These are phyloP conservation scores for Brachirus orientalis DNA, from an alignment of 2,113 vertebrate species.

Conservation along the genomic window DNA sequence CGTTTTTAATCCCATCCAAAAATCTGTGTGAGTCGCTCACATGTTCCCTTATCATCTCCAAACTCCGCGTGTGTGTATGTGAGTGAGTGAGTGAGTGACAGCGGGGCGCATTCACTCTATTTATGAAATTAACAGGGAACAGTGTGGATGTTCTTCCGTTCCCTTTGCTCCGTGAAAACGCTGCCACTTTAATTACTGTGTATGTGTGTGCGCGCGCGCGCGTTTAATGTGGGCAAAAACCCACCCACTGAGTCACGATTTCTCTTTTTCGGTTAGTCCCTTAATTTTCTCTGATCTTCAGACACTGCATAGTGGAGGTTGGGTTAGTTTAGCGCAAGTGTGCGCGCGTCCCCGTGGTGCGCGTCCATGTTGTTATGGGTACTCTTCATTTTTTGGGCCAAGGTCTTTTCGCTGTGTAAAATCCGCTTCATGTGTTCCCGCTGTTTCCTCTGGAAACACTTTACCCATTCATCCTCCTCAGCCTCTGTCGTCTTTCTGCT, in stretches of 20 bases:
- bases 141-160: background rate
- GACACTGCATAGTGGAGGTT: constrained; percentile 24
- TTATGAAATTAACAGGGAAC: background rate
- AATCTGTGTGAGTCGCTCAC: constrained; percentile 24
- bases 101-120: background rate
- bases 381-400: constrained; percentile 75
- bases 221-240: constrained; percentile 4
- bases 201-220: background rate
- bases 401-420: constrained; percentile 73
- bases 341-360: constrained; percentile 52
- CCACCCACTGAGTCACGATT: constrained; percentile 57
- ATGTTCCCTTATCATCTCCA: constrained; percentile 59
- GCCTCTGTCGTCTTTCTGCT: constrained; percentile 19
- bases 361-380: constrained; percentile 53
- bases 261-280: background rate
- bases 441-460: constrained; percentile 8
- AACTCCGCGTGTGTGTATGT: constrained; percentile 53
- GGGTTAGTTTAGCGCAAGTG: constrained; percentile 54
- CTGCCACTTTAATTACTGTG: constrained; percentile 3
- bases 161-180: background rate
- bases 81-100: background rate
- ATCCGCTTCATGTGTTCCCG: constrained; percentile 32
- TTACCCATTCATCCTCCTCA: background rate
- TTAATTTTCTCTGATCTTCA: background rate
- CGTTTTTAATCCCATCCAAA: background rate